Base-by-base conservation (phyloP, 2,888 invertebrate genomes). In the Neocrepidodera transversa region DNA sequence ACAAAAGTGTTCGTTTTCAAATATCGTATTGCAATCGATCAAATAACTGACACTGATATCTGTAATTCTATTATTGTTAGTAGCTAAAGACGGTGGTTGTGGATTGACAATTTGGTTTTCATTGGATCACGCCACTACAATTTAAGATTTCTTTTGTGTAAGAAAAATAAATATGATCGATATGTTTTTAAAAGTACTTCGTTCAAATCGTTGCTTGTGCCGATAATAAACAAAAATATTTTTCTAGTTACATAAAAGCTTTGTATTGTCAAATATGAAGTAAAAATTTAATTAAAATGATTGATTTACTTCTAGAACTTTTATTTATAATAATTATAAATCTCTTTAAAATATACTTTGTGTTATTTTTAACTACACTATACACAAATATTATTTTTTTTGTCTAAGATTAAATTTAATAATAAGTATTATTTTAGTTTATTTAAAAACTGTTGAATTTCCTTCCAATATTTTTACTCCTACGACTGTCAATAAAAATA, bases 1-100 rank as follows among this genome's bases (percentile, higher is more conserved):
- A 64, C 63, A 64, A 62, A 60, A 60, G 56, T 43, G 14, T 48
- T 42, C 60, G 60, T 60, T 55, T 50, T 60, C 51, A 57, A 69
- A 68, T 68, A 71, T 71, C 69, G 62, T 52, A 61, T 69, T 67
- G 64, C 69, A 55, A 72, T 72, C 72, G 67, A 72, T 72, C 72
- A 72, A 67, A 66, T 52, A 17, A 43, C 35, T 53, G 68, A 71
- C 70, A 71, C 60, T 50, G 70, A 72, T 72, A 67, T 67, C 67
- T 68, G 69, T 70, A 68, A 67, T 67, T 65, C 67, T 65, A 68
- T 70, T 69, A 66, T 66, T 40, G 55, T 38, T 56, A 40, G 32
- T 17, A 26, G 52, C 55, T 61, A 56, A 63, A 62, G 65, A 60
- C 58, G 62, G 61, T 40, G 42, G 53, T 30, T 23, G 20, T 60